Conservation (phyloP, 2,113 vertebrate species). For the Misgurnus anguillicaudatus region DNA sequence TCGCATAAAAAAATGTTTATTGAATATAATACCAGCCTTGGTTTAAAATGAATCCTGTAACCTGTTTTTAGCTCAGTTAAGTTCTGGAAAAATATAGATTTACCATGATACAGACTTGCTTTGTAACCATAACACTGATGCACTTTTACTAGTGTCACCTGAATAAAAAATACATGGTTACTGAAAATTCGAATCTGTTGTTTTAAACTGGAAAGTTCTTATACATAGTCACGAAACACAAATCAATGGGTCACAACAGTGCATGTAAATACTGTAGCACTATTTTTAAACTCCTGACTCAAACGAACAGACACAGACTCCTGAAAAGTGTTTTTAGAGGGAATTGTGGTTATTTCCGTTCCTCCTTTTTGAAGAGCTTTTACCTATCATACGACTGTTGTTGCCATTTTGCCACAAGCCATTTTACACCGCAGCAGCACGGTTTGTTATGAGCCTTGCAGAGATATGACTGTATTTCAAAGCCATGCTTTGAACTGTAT, state of each 20-base stretch:
- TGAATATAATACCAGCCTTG: background rate
- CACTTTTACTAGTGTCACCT: background rate
- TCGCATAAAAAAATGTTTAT: no score
- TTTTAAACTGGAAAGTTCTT: background rate
- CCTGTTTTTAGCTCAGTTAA: background rate
- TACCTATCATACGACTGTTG: background rate
- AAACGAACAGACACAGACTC: background rate
- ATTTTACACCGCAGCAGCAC: constrained; percentile 23
- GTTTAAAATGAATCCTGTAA: background rate
- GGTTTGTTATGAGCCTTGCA: constrained; percentile 14
- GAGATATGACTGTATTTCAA: constrained; percentile 5
- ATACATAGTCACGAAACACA: background rate
- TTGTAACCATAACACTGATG: background rate
- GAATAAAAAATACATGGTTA: background rate
- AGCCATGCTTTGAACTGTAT: background rate
- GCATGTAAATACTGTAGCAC: background rate
- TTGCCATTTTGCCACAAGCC: background rate
- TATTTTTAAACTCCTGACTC: constrained; percentile 2
- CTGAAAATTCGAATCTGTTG: no score
- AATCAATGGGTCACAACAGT: background rate
- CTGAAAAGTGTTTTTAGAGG: background rate
- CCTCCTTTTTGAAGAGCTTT: constrained; percentile 20
- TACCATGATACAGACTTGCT: background rate
- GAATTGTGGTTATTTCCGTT: background rate
- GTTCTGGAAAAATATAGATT: background rate